Evolutionary conservation across 2,888 invertebrate species (phyloP), one percentile per base, ranked within the genome.

Genomic region (Piscicola geometra): DNA sequence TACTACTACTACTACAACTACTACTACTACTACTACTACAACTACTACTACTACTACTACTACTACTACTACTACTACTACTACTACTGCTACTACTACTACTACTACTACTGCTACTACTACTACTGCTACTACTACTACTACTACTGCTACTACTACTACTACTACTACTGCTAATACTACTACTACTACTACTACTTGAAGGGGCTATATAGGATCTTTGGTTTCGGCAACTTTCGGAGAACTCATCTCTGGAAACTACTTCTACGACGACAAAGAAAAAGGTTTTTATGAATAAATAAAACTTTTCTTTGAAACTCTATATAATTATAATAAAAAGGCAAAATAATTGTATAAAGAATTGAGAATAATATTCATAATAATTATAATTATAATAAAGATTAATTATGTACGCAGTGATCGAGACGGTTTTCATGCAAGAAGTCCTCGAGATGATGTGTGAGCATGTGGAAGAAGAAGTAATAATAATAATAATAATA

Each of bases 1-100:
- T 79, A 70, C 75, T 71, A 76, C 73, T 71, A 73, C 72, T 73
- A 76, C 72, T 76, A 76, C 75, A 76, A 76, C 75, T 75, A 79
- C 73, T 73, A 73, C 73, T 73, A 73, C 73, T 79, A 70, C 75
- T 71, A 76, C 21, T 56, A 56, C n/a, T 56, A 56, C 60, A 25
- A 15, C 60, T 15, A 56, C 60, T 15, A 15, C n/a, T 15, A 56
- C 60, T 15, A 56, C 60, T 15, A 15, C 60, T 15, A 56, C 60
- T 15, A 56, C 60, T 15, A 56, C 60, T 15, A 15, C 60, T 15
- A 15, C 60, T 15, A 56, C 60, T 15, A 56, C 60, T 15, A 5
- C 60, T 15, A 5, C 60, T 15, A 56, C 60, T 15, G 3, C 60
- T 15, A 56, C 60, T 15, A 56, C 60, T 15, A 56, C 60, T 15